Percentiles rank a stretch among this genome's conserved stretches.
phyloP scores from a whole-genome alignment of 2,888 invertebrate genomes.

The Oasisia sp. region DNA sequence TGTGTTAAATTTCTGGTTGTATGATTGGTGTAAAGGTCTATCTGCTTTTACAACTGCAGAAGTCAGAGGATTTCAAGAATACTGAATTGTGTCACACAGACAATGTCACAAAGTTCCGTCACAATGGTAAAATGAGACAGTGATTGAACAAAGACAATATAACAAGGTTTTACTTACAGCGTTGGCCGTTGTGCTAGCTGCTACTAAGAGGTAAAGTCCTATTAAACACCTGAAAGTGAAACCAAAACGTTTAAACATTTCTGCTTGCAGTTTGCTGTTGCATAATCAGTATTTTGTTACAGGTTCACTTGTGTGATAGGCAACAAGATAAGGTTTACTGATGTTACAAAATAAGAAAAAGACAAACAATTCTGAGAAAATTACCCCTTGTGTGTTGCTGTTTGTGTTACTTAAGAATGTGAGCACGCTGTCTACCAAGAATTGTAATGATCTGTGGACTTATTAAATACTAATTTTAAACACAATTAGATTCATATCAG shows the following conservation, averaged over 20 bases:
- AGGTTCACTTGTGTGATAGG: background rate
- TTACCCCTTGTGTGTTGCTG: too few species aligned
- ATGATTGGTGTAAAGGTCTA: background rate
- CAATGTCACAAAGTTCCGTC: background rate
- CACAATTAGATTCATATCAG: background rate
- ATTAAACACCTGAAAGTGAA: background rate
- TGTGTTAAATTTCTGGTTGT: background rate
- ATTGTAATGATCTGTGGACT: background rate
- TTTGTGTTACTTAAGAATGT: too few species aligned
- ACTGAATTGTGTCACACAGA: background rate
- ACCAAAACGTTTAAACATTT: background rate
- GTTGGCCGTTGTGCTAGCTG: background rate
- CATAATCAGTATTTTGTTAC: background rate
- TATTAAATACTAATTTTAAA: background rate
- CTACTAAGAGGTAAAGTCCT: slow-evolving; percentile 12
- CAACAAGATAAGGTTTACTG: background rate
- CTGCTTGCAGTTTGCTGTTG: background rate
- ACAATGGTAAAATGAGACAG: background rate
- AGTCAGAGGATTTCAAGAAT: background rate
- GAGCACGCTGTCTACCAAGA: too few species aligned
- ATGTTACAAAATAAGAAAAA: background rate
- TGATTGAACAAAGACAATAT: background rate
- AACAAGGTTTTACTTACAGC: background rate
- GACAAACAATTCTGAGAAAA: too few species aligned
- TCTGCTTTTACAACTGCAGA: background rate